phyloP scores from a whole-genome alignment of 2,888 invertebrate genomes.

The Hydriomena furcata region DNA sequence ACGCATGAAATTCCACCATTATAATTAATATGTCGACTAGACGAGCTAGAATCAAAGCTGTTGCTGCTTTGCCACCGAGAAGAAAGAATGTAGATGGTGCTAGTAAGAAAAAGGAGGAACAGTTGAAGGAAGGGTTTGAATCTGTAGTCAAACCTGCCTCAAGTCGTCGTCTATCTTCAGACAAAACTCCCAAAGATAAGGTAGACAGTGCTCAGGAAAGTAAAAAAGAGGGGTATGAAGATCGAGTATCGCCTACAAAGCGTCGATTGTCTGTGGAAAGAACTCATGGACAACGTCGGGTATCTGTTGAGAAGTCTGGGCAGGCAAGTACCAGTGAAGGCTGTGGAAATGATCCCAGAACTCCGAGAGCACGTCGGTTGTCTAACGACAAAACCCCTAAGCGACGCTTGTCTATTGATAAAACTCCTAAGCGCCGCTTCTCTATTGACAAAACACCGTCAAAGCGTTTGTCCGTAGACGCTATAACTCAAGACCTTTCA shows the following conservation, averaged over 20 bases:
- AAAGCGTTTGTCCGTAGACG: neutral
- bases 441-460: constrained; percentile 12
- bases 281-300: constrained; percentile 33
- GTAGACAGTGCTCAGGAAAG: neutral
- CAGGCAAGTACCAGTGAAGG: constrained; percentile 23
- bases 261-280: constrained; percentile 16
- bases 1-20: constrained; percentile 17
- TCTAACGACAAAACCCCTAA: constrained; percentile 32
- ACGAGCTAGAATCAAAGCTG: constrained; percentile 89
- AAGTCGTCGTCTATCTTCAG: constrained; percentile 43
- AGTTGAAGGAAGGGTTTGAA: constrained; percentile 45
- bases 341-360: constrained; percentile 7
- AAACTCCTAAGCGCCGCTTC: constrained; percentile 8
- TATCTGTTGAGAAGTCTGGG: constrained; percentile 33
- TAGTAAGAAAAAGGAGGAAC: constrained; percentile 41
- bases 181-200: constrained; percentile 21
- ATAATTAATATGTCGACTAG: constrained; percentile 82
- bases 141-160: constrained; percentile 49
- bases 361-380: constrained; percentile 8
- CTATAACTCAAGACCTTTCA: neutral
- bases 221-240: constrained; percentile 10
- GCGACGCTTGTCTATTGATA: constrained; percentile 6
- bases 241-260: constrained; percentile 5
- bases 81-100: constrained; percentile 61
- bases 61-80: constrained; percentile 86